Evolutionary conservation across 2,888 invertebrate genomes (phyloP).

Genomic region (Cremastinae sp.): DNA sequence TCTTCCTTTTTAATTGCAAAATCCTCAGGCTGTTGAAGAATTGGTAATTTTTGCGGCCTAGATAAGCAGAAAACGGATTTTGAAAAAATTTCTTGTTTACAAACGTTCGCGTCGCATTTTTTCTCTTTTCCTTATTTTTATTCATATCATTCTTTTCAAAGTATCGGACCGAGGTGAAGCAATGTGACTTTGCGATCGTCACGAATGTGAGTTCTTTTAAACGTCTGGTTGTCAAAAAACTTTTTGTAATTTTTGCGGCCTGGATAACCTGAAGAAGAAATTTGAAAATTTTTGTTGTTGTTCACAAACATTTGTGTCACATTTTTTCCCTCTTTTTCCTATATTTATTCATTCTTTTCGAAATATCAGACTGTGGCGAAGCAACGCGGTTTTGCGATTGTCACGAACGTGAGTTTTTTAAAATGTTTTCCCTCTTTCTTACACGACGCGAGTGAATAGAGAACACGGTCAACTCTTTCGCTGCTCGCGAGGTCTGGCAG

Average conservation of each 20-base stretch:
- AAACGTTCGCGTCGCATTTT: slow-evolving; percentile 2
- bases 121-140: slow-evolving; percentile 8
- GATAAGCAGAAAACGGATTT: not conserved
- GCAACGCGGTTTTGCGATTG: slow-evolving; percentile 1
- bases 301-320: slow-evolving; percentile 7
- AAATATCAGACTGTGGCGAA: not conserved
- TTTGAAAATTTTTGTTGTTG: not conserved
- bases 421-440: slow-evolving; percentile 13
- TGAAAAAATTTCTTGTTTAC: not conserved
- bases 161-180: not conserved
- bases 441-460: slow-evolving; percentile 50
- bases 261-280: too few species aligned
- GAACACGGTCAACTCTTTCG: slow-evolving; percentile 54
- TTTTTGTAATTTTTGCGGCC: not conserved
- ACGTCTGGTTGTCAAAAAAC: too few species aligned
- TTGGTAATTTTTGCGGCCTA: not conserved
- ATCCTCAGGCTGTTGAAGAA: not conserved
- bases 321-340: not conserved
- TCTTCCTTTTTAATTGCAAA: not conserved
- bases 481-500: slow-evolving; percentile 68
- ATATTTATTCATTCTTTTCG: slow-evolving; percentile 11
- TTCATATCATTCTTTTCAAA: slow-evolving; percentile 6
- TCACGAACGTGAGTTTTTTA: not conserved
- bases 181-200: not conserved
- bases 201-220: not conserved